Evolutionary conservation across 2,888 invertebrate genomes (phyloP), one percentile per base, ranked within the genome.

Genomic region (Cistogaster globosa): DNA sequence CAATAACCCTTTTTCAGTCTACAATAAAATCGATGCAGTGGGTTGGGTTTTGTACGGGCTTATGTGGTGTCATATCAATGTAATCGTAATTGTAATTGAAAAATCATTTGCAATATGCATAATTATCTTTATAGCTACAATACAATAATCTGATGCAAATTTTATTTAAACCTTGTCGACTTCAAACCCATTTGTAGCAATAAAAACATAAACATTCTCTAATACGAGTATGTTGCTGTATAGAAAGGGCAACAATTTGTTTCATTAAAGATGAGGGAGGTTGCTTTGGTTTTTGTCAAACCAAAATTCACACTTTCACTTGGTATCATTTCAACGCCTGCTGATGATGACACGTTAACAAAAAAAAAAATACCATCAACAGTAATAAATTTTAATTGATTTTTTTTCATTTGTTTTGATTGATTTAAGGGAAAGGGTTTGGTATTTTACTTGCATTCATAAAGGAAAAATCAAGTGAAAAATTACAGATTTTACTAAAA

Each of bases 51-150:
- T 18, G 16, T 20, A 22, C 45, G 18, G 48, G 55, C 72, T 48
- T 18, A 60, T 55, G 65, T 80, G 77, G 87, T 86, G 86, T 86
- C 87, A 84, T 89, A 90, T 90, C 89, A 88, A 89, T 88, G 89
- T 90, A 84, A 85, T 82, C 82, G 82, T 85, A 87, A 87, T 87
- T 87, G 90, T 91, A 90, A 91, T 91, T 91, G 91, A 87, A 90
- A 91, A 91, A 91, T 91, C 91, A 91, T 91, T 90, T 91, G 90
- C 91, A 91, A 88, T 81, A 88, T 88, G 89, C 90, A 90, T 90
- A 90, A 90, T 90, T 90, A 90, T 90, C 89, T 89, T 89, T 63
- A 79, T 69, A 75, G 78, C 78, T 63, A 89, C 90, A 90, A 89
- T 87, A 90, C 20, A 71, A 63, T 55, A 90, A 90, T 89, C 90